Conservation (phyloP, 1,140 invertebrate genomes). For the Zaprionus capensis region DNA sequence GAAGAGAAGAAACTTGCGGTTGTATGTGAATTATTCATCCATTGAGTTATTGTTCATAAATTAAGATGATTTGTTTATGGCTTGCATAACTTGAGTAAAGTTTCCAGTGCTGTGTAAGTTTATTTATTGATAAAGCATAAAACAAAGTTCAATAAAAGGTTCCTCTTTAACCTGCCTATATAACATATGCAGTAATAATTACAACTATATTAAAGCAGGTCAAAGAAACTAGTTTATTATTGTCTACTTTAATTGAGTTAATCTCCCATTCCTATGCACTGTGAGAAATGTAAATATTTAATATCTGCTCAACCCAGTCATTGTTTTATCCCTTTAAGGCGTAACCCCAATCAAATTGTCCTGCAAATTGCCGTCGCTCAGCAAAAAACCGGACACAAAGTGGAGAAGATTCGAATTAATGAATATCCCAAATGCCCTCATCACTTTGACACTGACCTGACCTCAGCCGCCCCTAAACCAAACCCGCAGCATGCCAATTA, state of each 20-base stretch:
- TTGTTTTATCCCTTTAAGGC: not conserved
- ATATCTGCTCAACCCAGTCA: not conserved
- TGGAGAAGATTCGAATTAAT: conserved; percentile 10
- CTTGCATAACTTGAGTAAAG: not conserved
- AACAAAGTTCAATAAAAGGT: not conserved
- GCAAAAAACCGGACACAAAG: not conserved
- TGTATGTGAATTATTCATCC: not conserved
- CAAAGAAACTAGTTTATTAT: not conserved
- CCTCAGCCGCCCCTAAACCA: conserved; percentile 21
- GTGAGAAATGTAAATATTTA: not conserved
- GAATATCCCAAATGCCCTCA: conserved; percentile 13
- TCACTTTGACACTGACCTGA: conserved; percentile 33
- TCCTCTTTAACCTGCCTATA: not conserved
- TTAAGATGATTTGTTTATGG: not conserved
- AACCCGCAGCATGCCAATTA: conserved; percentile 42
- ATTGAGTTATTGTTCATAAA: conserved; percentile 1
- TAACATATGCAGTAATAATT: not conserved
- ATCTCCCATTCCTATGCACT: not conserved
- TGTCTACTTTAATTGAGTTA: not conserved
- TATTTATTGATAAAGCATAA: not conserved
- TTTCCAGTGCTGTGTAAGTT: not conserved
- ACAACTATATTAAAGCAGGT: not conserved
- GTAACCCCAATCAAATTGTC: not conserved
- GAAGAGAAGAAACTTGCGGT: not conserved
- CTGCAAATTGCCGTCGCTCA: not conserved